Conservation (phyloP, 2,888 invertebrate genomes). For the Amblyteles armatorius region DNA sequence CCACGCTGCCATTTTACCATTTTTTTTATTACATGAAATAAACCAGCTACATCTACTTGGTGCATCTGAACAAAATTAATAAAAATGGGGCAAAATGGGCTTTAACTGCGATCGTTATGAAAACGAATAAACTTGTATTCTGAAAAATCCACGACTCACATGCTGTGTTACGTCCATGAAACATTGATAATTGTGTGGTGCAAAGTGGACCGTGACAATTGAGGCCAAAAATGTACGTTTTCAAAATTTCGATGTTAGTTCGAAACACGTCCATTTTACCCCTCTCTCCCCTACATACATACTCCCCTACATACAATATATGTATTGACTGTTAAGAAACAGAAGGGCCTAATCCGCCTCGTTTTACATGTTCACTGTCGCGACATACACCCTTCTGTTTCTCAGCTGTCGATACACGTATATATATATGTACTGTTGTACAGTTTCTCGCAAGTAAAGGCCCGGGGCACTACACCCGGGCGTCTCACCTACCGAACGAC, state of each 20-base stretch:
- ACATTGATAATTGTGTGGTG: no score
- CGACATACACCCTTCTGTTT: not conserved
- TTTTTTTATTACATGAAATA: no score
- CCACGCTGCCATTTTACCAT: no score
- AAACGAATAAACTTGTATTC: no score
- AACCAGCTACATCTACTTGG: no score
- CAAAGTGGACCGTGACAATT: no score
- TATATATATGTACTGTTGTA: not conserved
- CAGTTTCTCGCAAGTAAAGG: not conserved
- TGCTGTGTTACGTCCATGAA: no score
- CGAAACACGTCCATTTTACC: not conserved
- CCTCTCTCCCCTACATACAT: no score
- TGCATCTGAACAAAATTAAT: no score
- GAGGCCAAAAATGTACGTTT: not conserved
- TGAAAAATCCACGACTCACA: no score
- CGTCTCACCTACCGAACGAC: constrained; percentile 62
- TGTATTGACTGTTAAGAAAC: not conserved
- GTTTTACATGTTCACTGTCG: not conserved
- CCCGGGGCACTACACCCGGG: constrained; percentile 34
- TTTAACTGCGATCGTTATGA: no score
- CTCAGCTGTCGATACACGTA: not conserved
- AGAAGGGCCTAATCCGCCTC: not conserved
- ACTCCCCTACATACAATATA: not conserved
- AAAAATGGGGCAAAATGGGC: no score
- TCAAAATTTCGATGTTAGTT: not conserved